Base-by-base conservation (phyloP, 2,888 invertebrate genomes). In the Apomyelois bistriatella region DNA sequence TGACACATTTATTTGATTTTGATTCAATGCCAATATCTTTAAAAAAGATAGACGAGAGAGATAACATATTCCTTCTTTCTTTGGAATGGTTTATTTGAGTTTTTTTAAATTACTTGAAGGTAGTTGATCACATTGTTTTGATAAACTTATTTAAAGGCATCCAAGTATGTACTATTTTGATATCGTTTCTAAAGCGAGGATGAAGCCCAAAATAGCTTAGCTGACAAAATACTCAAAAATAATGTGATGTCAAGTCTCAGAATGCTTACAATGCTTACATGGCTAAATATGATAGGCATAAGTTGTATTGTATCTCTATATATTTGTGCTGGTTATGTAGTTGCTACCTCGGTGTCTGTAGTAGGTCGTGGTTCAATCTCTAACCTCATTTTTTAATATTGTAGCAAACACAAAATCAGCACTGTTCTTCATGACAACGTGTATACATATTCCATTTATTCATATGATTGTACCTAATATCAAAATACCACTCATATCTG, bases 251-350 rank as follows among this genome's bases (percentile, higher is more conserved):
- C 66, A 62, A 73, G 67, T 76, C 77, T 73, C 71, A 62, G 67
- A 79, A 80, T 73, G 88, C 87, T 88, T 86, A 75, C 64, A 66
- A 73, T 77, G 87, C 88, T 87, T 88, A 75, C 67, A 79, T 86
- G 85, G 85, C 84, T 84, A 79, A 65, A 70, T 81, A 83, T 84
- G 69, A 57, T 83, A 85, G 77, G 64, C 59, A 62, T 88, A 88
- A 85, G 85, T 78, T 81, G 73, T 85, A 79, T 71, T 58, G 66
- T 74, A 76, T 80, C 77, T 79, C 67, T 76, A 65, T 65, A 15
- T 40, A 13, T 13, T 9, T 58, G 63, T 52, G 51, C 43, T 52
- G 59, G 54, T 59, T 61, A 6, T 60, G 60, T 63, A 57, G 57
- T 66, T 60, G 61, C 60, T 61, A 57, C 54, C 41, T 52, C 46